Evolutionary conservation across 2,888 invertebrate genomes (phyloP).

Genomic region (Cosmia pyralina): DNA sequence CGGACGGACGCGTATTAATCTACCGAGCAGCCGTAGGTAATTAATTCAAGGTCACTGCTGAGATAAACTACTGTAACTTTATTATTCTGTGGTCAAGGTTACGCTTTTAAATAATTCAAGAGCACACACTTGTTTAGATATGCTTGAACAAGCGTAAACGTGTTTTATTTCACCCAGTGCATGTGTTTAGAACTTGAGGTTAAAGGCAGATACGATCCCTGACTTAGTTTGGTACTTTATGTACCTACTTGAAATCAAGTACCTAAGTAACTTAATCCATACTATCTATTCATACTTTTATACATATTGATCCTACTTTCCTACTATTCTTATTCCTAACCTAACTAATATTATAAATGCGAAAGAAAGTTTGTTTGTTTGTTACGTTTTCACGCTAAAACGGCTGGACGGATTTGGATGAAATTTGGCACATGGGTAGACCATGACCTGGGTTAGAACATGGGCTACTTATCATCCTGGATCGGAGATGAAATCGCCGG

Average conservation of each 20-base stretch:
- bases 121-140: constrained; percentile 18
- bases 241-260: neutral
- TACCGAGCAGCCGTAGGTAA: too few relatives aligned
- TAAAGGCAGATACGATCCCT: neutral
- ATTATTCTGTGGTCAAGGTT: constrained; percentile 13
- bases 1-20: too few relatives aligned
- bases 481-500: neutral
- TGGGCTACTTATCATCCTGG: neutral
- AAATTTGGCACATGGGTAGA: neutral
- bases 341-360: too few relatives aligned
- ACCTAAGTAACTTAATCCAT: neutral
- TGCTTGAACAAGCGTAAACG: constrained; percentile 31
- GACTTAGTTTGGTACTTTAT: too few relatives aligned
- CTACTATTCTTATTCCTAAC: too few relatives aligned
- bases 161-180: constrained; percentile 19
- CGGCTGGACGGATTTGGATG: too few relatives aligned
- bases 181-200: constrained; percentile 7
- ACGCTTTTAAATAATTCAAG: constrained; percentile 21
- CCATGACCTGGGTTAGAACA: neutral
- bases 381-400: too few relatives aligned
- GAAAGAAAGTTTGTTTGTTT: too few relatives aligned
- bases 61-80: too few relatives aligned
- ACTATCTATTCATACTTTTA: neutral
- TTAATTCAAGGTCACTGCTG: too few relatives aligned
- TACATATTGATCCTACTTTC: too few relatives aligned